These are phyloP conservation scores for Cryptocephalus moraei DNA, from an alignment of 2,888 invertebrate species.

Conservation along the genomic window DNA sequence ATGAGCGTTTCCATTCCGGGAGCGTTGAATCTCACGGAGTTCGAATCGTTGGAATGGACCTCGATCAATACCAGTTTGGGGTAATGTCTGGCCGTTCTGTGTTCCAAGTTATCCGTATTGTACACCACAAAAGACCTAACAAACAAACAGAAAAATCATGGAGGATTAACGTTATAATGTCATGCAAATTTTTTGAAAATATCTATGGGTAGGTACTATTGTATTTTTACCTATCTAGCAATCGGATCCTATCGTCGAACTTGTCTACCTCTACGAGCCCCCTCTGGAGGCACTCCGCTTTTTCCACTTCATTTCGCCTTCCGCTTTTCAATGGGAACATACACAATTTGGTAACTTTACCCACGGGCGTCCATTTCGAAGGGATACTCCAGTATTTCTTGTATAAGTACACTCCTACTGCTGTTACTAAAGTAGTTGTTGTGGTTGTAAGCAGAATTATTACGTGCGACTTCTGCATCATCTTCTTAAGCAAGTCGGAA, in stretches of 20 bases:
- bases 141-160: neutral
- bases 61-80: conserved; percentile 40
- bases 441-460: neutral
- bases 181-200: neutral
- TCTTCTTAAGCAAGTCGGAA: too few relatives aligned
- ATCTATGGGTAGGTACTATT: too few relatives aligned
- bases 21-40: conserved; percentile 37
- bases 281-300: conserved; percentile 14
- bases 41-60: conserved; percentile 32
- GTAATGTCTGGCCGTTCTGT: conserved; percentile 37
- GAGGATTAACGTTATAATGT: too few relatives aligned
- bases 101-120: conserved; percentile 33
- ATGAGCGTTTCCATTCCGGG: conserved; percentile 38
- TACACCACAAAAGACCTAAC: conserved; percentile 28
- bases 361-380: conserved; percentile 19
- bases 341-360: conserved; percentile 16
- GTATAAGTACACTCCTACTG: conserved; percentile 7
- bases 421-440: conserved; percentile 1
- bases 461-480: too few relatives aligned
- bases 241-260: conserved; percentile 7
- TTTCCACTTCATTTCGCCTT: conserved; percentile 11
- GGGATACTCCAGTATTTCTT: conserved; percentile 14
- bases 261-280: conserved; percentile 15
- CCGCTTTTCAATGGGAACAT: conserved; percentile 24
- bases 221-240: conserved; percentile 20